phyloP scores from a whole-genome alignment of 2,113 vertebrate species.

The Hirundichthys speculiger region DNA sequence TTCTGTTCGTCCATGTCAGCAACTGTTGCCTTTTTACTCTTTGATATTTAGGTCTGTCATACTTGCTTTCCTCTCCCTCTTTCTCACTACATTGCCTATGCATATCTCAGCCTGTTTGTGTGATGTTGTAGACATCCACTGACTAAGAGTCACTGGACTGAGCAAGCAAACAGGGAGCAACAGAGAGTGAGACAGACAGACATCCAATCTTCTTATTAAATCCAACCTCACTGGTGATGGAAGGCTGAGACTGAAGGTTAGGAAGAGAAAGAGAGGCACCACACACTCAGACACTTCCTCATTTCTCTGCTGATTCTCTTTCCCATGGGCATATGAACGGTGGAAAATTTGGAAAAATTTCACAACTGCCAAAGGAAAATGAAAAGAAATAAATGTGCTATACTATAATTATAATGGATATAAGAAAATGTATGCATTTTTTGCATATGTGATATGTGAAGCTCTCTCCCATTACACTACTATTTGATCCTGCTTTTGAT shows the following conservation, averaged over 20 bases:
- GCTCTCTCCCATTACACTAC: background rate
- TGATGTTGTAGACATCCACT: background rate
- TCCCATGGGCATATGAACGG: constrained; percentile 34
- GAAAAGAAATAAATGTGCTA: constrained; percentile 13
- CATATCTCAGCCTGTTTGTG: constrained; percentile 11
- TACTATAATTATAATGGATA: background rate
- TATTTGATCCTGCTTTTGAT: background rate
- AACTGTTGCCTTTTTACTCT: constrained; percentile 12
- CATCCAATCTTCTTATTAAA: constrained; percentile 20
- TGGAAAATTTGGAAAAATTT: constrained; percentile 41
- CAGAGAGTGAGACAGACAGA: background rate
- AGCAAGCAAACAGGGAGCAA: constrained; percentile 6
- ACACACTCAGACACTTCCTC: constrained; percentile 14
- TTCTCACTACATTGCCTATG: constrained; percentile 2
- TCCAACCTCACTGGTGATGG: constrained; percentile 28
- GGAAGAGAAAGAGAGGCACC: constrained; percentile 39
- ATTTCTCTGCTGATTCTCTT: constrained; percentile 31
- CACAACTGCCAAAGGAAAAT: constrained; percentile 21
- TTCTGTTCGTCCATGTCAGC: too few relatives aligned
- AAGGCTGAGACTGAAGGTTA: constrained; percentile 42
- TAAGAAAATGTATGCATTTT: background rate
- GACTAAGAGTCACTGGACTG: constrained; percentile 11
- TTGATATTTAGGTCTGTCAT: constrained; percentile 5
- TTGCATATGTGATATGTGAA: background rate
- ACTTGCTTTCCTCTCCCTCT: constrained; percentile 16